phyloP scores from a whole-genome alignment of 1,140 invertebrate genomes.

The Neotoxoptera formosana region DNA sequence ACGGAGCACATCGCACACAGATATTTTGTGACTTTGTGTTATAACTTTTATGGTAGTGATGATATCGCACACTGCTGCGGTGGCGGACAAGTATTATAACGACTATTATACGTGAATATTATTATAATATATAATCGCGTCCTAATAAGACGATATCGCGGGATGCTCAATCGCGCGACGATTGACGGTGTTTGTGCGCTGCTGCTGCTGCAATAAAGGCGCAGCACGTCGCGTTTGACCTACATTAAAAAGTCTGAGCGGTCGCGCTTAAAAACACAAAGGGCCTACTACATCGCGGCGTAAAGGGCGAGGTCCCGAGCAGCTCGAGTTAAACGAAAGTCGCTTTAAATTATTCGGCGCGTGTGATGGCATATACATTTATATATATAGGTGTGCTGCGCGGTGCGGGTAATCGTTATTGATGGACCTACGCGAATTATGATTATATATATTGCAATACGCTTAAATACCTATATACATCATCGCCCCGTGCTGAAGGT shows the following conservation, averaged over 20 bases:
- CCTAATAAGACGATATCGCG: too few relatives aligned
- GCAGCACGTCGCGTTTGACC: constrained; percentile 19
- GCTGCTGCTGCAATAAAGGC: not conserved
- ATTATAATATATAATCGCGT: too few relatives aligned
- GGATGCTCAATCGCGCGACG: not conserved
- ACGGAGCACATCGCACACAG: too few relatives aligned
- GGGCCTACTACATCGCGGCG: not conserved
- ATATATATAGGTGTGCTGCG: not conserved
- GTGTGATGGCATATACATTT: not conserved
- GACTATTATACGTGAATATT: too few relatives aligned
- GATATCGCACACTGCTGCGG: too few relatives aligned
- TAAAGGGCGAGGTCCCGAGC: constrained; percentile 40
- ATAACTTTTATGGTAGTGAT: too few relatives aligned
- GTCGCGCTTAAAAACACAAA: not conserved
- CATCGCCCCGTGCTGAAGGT: not conserved
- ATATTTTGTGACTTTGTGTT: too few relatives aligned
- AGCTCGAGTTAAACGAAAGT: not conserved
- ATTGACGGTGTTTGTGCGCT: not conserved
- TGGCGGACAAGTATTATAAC: too few relatives aligned
- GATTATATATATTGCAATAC: not conserved
- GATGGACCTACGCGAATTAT: not conserved
- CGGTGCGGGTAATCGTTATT: not conserved
- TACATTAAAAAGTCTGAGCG: not conserved
- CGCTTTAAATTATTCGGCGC: not conserved
- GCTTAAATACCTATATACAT: not conserved